Base-by-base conservation (phyloP, 2,888 invertebrate species). In the Epirrhoe alternata region DNA sequence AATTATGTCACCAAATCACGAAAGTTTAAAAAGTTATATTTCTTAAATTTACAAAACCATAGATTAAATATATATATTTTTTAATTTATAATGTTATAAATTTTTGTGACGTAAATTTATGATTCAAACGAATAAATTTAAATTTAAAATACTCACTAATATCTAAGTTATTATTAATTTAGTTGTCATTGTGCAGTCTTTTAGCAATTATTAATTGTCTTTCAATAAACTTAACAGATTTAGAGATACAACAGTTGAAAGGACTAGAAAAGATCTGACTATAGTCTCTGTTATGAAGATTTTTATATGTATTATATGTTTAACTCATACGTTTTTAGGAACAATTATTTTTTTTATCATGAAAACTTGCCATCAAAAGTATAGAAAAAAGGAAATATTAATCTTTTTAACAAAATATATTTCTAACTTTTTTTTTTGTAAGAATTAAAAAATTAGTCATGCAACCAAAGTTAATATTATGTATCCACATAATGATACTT, bases 181-280 rank as follows among this genome's bases (percentile, higher is more conserved):
- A 76, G 75, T 77, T 83, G 81, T 84, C 79, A 82, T 81, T 76
- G 77, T 65, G 75, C 86, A 87, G 91, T 90, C 90, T 90, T 90
- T 88, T 88, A 51, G 80, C 82, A 80, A 81, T 78, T 59, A 76
- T 64, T 74, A 76, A 77, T 53, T 82, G 87, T 87, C 89, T 87
- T 86, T 85, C 50, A 45, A 47, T 38, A 61, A 66, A 56, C 30
- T 50, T 55, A 50, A 55, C 30, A 53, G 17, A 53, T 54, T 38
- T 24, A 31, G 30, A 51, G 51, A 62, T 50, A 49, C 12, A 10
- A 49, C 4, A 14, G 12, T 24, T 55, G 24, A 68, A 52, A 53
- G 45, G 54, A 61, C 42, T 61, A 61, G 53, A 24, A 24, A 24
- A 24, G 24, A 24, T 24, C 24, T 3, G 24, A 24, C 1, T 2